Conservation (phyloP, 2,888 invertebrate genomes). For the Diadromus collaris region DNA sequence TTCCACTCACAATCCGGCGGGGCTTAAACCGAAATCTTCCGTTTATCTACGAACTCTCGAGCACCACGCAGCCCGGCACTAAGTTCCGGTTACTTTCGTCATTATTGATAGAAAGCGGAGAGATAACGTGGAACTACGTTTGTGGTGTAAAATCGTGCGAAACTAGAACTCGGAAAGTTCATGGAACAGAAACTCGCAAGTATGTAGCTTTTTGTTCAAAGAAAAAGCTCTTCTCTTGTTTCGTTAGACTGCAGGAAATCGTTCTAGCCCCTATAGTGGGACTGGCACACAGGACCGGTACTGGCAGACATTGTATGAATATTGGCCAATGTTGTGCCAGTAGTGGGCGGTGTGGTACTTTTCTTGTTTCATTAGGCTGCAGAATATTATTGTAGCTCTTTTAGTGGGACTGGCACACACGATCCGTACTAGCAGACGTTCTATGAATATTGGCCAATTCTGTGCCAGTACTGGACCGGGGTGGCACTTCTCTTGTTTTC, state of each 20-base stretch:
- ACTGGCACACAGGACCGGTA: too few relatives aligned
- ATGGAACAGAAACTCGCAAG: neutral
- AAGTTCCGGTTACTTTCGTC: neutral
- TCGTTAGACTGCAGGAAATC: neutral
- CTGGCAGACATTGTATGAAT: too few relatives aligned
- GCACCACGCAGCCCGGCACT: neutral
- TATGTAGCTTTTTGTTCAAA: neutral
- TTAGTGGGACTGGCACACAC: too few relatives aligned
- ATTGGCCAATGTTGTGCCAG: too few relatives aligned
- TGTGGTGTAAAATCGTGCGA: neutral
- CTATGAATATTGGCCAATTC: too few relatives aligned
- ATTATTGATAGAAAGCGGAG: neutral
- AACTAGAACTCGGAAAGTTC: neutral
- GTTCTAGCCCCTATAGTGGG: too few relatives aligned
- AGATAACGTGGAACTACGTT: neutral
- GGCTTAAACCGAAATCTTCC: conserved; percentile 15
- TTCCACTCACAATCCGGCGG: neutral
- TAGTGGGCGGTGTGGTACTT: too few relatives aligned
- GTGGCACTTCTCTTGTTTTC: neutral
- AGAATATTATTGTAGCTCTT: too few relatives aligned
- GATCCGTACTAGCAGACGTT: too few relatives aligned
- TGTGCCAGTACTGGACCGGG: too few relatives aligned
- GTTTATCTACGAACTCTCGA: neutral
- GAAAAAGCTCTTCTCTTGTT: neutral
- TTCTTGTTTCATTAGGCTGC: too few relatives aligned